Evolutionary conservation across 2,797 vertebrate species (phyloP), one percentile per base, ranked within the genome.

Genomic region (Phaenicophaeus curvirostris): DNA sequence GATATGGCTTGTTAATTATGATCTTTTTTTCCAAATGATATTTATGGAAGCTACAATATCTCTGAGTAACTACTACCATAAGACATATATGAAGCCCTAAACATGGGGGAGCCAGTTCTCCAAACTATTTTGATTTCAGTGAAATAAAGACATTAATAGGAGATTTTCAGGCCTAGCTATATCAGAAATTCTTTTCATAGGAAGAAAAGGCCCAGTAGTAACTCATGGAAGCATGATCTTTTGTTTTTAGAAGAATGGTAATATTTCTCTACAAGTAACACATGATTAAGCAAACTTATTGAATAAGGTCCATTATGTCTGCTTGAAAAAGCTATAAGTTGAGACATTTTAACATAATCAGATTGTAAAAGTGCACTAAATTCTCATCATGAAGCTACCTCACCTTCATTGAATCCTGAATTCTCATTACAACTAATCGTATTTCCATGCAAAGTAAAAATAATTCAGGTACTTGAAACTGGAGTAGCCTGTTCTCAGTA

Each of bases 241-340:
- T 90, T 94, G 37, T 90, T 95, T 96, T 94, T 82, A 91, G 74
- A 90, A 90, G 55, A 85, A 93, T 21, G 24, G 55, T 46, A 76
- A 95, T 96, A 86, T 93, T 96, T 96, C 71, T 94, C 62, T 53
- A 15, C 37, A 92, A 69, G 69, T 80, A 96, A 91, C 62, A 94
- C 73, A 53, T 95, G 91, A 93, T 96, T 96, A 97, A 96, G 91
- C 94, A 93, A 96, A 89, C 58, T 95, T 94, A 96, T 94, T 96
- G 91, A 97, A 96, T 95, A 94, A 95, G 61, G 83, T 94, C 91
- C 83, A 93, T 95, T 97, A 87, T 89, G 71, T 61, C 90, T 94
- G 69, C 87, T 93, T 95, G 85, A 65, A 96, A 95, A 96, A 95
- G 61, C 83, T 95, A 1, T 95, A 93, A 91, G 85, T 85, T 94